These are phyloP conservation scores for Raja brachyura DNA, from an alignment of 2,113 vertebrate genomes.

Conservation along the genomic window DNA sequence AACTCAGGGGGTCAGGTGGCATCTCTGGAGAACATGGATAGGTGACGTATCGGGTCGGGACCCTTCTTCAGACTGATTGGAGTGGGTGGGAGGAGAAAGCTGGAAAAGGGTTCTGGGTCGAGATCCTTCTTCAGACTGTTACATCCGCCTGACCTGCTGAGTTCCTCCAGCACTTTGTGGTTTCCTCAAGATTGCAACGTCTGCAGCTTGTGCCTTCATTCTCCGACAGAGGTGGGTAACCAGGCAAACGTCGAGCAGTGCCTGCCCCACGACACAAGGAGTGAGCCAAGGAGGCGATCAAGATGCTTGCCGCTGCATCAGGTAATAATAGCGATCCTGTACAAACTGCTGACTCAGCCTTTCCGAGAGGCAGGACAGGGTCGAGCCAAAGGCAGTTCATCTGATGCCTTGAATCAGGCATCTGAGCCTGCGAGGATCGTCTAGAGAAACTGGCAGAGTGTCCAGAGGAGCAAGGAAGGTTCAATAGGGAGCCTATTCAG, in stretches of 20 bases:
- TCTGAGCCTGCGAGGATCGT: neutral
- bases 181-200: no score
- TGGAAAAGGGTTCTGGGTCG: no score
- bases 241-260: neutral
- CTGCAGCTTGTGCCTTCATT: no score
- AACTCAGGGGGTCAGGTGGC: no score
- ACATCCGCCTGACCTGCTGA: no score
- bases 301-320: neutral
- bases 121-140: no score
- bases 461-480: constrained; percentile 7
- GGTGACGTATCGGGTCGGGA: no score
- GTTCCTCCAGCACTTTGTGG: no score
- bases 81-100: no score
- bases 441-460: neutral
- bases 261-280: neutral
- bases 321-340: neutral
- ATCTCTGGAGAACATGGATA: no score
- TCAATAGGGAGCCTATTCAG: constrained; percentile 26
- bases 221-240: neutral
- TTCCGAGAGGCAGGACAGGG: neutral
- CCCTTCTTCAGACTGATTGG: no score
- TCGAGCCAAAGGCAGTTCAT: neutral
- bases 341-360: constrained; percentile 5
- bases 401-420: neutral
- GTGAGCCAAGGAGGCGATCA: neutral